Conservation (phyloP, 2,113 vertebrate species). For the Alligator mississippiensis region DNA sequence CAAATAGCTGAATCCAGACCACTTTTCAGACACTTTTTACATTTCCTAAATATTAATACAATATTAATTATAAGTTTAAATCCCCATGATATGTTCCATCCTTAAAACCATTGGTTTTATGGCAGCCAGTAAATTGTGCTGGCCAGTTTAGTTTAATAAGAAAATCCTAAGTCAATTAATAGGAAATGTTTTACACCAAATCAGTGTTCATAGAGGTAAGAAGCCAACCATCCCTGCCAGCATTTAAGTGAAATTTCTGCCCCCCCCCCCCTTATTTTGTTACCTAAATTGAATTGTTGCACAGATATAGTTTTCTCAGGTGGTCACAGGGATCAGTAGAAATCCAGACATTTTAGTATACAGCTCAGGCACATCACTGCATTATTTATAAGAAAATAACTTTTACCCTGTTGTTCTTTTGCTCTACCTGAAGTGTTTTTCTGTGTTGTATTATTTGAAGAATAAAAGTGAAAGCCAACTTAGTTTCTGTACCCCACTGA, state of each 20-base stretch:
- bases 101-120: background rate
- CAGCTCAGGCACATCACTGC: background rate
- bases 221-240: background rate
- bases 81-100: background rate
- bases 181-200: background rate
- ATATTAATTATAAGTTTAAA: background rate
- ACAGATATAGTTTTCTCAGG: background rate
- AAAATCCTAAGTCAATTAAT: background rate
- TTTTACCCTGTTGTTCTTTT: background rate
- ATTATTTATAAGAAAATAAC: background rate
- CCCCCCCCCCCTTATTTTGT: background rate
- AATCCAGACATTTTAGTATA: background rate
- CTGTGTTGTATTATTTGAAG: background rate
- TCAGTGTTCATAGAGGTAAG: background rate
- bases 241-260: background rate
- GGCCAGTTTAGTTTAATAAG: background rate
- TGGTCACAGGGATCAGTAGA: background rate
- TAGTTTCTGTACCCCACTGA: background rate
- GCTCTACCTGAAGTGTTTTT: background rate
- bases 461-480: background rate
- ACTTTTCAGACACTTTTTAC: background rate
- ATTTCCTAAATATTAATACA: background rate
- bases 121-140: background rate
- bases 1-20: background rate
- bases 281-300: background rate